A percentile compares a stretch with the other conserved stretches of the same genome.
Conservation (phyloP, 2,113 vertebrate species). For the Protobothrops flavoviridis region DNA sequence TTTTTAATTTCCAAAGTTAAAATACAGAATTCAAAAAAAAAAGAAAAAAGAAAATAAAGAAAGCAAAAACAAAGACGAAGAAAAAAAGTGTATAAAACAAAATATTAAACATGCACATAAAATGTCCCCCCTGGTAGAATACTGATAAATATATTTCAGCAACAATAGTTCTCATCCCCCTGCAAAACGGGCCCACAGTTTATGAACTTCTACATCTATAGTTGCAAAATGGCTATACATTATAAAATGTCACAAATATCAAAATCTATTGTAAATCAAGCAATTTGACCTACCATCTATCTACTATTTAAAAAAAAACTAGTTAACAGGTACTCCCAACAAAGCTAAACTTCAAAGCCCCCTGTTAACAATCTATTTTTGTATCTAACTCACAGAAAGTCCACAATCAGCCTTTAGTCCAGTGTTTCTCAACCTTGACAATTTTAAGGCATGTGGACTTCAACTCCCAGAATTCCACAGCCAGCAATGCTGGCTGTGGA, state of each 20-base stretch:
- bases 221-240: neutral
- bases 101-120: neutral
- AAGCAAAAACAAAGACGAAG: neutral
- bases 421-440: too few relatives aligned
- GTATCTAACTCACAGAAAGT: neutral
- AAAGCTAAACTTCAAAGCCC: neutral
- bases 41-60: too few relatives aligned
- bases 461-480: too few relatives aligned
- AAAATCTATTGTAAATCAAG: neutral
- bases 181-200: too few relatives aligned
- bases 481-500: too few relatives aligned
- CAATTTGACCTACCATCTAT: neutral
- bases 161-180: neutral
- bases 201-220: too few relatives aligned
- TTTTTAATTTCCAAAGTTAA: neutral
- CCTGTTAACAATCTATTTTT: neutral
- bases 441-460: too few relatives aligned
- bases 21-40: neutral
- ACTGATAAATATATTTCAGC: neutral
- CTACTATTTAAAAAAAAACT: neutral
- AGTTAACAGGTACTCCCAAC: neutral
- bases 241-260: neutral
- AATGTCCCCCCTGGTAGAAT: neutral
- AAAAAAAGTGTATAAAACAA: neutral
- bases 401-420: neutral